Base-by-base conservation (phyloP, 2,113 vertebrate genomes). In the Stegostoma tigrinum region DNA sequence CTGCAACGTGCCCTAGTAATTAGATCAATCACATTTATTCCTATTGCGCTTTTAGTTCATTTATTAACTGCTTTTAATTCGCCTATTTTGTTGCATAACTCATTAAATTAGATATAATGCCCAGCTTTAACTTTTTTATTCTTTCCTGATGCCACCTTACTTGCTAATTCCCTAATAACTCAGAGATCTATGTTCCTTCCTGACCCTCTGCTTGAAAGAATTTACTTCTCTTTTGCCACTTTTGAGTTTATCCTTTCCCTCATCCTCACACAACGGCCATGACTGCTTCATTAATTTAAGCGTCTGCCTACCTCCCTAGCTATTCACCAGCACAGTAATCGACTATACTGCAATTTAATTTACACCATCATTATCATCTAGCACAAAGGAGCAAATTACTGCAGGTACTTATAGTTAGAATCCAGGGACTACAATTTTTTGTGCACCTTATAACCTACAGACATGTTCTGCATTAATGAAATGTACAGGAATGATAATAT, bases 401-500 rank as follows among this genome's bases (percentile, higher is more conserved):
- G 66, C 38, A 94, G 91, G 55, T 67, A 42, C 61, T 94, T 42
- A 45, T 7, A 27, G 91, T 42, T 94, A 23, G 91, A 38, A 67
- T 94, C n/a, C 66, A 67, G 38, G 42, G 66, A 12, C 21, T 68
- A 68, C 91, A 94, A 68, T 45, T 94, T 67, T 38, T 68, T 42
- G 12, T 45, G 64, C 64, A 42, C 61, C 91, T 94, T 67, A 42
- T 68, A 94, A 68, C 64, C 91, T n/a, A 68, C 38, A 45, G 45
- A 15, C 64, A 94, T 94, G 91, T 68, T 94, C 66, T 45, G 30
- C 61, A 94, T 94, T 94, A 94, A 94, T 68, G 66, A 94, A 68
- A 94, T 94, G 68, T 70, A 94, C 91, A 94, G n/a, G 91, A 94
- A 68, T 67, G 19, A 68, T 94, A 94, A 94, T 48, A 68, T 67